Evolutionary conservation across 2,888 invertebrate species (phyloP).

Genomic region (Coleophora deauratella): DNA sequence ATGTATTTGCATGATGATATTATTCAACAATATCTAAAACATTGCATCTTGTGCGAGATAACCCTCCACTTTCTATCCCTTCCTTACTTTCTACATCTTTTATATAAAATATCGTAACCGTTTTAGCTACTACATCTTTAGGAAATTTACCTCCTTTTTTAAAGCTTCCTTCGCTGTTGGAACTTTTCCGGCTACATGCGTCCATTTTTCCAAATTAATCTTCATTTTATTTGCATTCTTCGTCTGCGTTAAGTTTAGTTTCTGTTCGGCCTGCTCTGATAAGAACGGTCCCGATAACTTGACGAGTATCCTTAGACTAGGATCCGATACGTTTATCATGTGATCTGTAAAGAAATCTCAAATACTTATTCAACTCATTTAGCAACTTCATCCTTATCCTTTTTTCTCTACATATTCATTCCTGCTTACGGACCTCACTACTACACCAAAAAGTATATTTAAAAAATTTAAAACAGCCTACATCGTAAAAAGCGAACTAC

Average conservation of each 20-base stretch:
- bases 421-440: no score
- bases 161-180: background rate
- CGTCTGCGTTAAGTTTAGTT: slow-evolving; percentile 36
- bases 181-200: no score
- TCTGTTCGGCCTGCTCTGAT: slow-evolving; percentile 44
- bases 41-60: no score
- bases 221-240: slow-evolving; percentile 28
- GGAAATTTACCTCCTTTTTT: background rate
- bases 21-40: no score
- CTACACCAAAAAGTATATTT: background rate
- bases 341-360: slow-evolving; percentile 31
- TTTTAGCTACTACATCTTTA: no score
- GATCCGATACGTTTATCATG: slow-evolving; percentile 23
- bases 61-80: no score
- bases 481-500: background rate
- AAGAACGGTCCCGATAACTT: slow-evolving; percentile 52
- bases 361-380: background rate
- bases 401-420: no score
- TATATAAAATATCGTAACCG: no score
- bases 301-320: slow-evolving; percentile 29
- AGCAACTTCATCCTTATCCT: background rate
- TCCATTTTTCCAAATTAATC: slow-evolving; percentile 42
- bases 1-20: no score
- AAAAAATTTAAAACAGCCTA: background rate
- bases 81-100: no score